These are phyloP conservation scores for Zootoca vivipara DNA, from an alignment of 2,113 vertebrate genomes.

Conservation along the genomic window DNA sequence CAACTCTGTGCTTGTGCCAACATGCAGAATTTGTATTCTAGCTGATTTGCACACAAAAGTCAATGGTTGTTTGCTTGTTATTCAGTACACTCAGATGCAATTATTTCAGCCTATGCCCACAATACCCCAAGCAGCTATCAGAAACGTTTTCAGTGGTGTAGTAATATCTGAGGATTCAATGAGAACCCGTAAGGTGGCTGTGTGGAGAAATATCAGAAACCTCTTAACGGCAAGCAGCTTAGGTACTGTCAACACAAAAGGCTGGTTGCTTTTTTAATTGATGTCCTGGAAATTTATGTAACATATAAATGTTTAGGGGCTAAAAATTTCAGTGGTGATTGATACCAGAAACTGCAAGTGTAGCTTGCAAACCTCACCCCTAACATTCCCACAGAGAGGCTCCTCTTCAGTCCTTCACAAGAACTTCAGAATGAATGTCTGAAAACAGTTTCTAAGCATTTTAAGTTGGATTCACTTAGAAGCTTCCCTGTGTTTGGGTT, in stretches of 20 bases:
- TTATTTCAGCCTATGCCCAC: neutral
- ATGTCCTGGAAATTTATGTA: neutral
- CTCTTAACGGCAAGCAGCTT: neutral
- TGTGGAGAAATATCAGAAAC: neutral
- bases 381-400: neutral
- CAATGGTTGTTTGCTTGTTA: neutral
- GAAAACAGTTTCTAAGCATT: too few species aligned
- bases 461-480: too few species aligned
- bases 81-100: neutral
- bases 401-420: too few species aligned
- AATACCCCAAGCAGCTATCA: neutral
- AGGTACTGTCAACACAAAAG: neutral
- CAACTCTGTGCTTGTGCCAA: slow-evolving; percentile 7
- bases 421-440: too few species aligned
- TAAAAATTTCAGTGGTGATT: neutral
- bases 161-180: neutral
- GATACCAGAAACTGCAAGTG: neutral
- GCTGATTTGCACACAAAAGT: neutral
- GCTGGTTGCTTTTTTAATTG: neutral
- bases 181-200: neutral
- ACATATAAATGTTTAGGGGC: neutral
- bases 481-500: too few species aligned
- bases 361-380: neutral
- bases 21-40: neutral
- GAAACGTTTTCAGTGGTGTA: neutral